Evolutionary conservation across 2,888 invertebrate genomes (phyloP), one percentile per base, ranked within the genome.

Genomic region (Notodonta dromedarius): DNA sequence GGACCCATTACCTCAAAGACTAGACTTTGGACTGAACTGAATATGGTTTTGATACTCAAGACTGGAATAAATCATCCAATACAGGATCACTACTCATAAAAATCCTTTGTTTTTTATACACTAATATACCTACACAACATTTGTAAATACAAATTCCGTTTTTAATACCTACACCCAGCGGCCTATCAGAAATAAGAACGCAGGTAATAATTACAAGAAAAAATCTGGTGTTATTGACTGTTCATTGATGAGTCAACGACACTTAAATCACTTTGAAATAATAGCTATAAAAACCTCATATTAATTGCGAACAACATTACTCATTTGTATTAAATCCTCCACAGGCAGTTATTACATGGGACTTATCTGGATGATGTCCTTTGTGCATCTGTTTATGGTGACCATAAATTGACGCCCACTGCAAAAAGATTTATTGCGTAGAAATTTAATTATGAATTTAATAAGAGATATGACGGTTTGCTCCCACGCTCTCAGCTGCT

Each of bases 341-440:
- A 64, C 67, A 59, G 62, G 62, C 63, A 62, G 71, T 84, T 83
- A 86, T 86, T 85, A 78, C 69, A 69, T 60, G 63, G 67, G 74
- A 73, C 73, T 75, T 80, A 83, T 84, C 82, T 73, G 73, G 71
- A 79, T 80, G 77, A 76, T 66, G 79, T 82, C 84, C 83, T 87
- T 86, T 86, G 81, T 83, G 77, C 75, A 80, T 82, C 81, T 86
- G 84, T 89, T 88, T 88, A 89, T 86, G 86, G 86, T 66, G 65
- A 68, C 67, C 76, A 85, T 91, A 90, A 90, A 87, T 89, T 80
- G 80, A 76, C 85, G 74, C 89, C 89, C 81, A 90, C 89, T 60
- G 65, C 60, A 71, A 61, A 73, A 70, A 71, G 74, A 82, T 86
- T 86, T 86, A 87, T 85, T 76, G 78, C 74, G 70, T 77, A 81